These are phyloP conservation scores for Hydractinia echinata DNA, from an alignment of 30 jellyfish, hydroid and myxozoan genomes.

Conservation along the genomic window DNA sequence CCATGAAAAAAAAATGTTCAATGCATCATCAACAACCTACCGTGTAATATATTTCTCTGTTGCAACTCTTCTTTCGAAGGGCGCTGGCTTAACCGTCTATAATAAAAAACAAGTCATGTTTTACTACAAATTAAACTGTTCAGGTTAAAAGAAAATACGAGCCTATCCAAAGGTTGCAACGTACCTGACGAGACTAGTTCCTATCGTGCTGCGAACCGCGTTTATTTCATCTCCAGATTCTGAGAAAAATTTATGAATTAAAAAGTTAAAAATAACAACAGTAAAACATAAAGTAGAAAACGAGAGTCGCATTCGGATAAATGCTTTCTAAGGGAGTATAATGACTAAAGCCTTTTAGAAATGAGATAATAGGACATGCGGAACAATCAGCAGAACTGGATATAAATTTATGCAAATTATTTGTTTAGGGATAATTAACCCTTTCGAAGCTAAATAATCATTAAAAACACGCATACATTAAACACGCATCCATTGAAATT, in stretches of 20 bases:
- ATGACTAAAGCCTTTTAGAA: too few species aligned
- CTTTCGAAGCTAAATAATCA: too few species aligned
- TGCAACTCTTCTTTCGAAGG: conserved; percentile 91
- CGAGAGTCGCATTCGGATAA: too few species aligned
- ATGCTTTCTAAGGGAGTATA: too few species aligned
- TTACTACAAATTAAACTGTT: neutral
- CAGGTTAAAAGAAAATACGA: neutral
- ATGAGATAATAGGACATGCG: too few species aligned
- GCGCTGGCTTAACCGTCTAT: conserved; percentile 89
- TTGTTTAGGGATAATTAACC: too few species aligned
- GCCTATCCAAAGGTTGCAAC: neutral
- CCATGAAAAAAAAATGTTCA: neutral
- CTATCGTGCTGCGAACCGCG: conserved; percentile 63
- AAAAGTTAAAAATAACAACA: neutral
- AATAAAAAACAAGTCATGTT: neutral
- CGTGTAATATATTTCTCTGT: conserved; percentile 60
- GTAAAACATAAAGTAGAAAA: too few species aligned
- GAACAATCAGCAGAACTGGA: too few species aligned
- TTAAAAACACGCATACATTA: too few species aligned
- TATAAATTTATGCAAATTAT: too few species aligned
- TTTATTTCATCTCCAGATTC: conserved; percentile 59
- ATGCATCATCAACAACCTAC: conserved; percentile 34
- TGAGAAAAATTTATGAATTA: conserved; percentile 16
- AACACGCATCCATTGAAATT: too few species aligned
- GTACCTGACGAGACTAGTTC: conserved; percentile 66